phyloP scores from a whole-genome alignment of 2,113 vertebrate species.

The Urocolius indicus region DNA sequence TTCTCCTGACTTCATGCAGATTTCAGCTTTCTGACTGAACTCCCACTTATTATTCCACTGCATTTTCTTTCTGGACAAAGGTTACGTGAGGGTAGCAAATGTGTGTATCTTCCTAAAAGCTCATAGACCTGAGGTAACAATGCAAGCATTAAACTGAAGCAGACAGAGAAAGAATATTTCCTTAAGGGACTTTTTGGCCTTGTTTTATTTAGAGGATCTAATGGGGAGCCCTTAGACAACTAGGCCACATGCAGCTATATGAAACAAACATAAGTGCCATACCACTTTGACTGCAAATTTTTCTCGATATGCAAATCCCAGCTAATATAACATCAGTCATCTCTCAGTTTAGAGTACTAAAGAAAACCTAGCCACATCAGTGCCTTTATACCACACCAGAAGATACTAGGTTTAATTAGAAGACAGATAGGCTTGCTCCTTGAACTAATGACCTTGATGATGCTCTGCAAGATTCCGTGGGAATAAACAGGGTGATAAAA shows the following conservation, averaged over 20 bases:
- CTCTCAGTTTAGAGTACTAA: background rate
- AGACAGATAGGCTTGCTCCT: slow-evolving; percentile 3
- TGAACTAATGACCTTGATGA: slow-evolving; percentile 24
- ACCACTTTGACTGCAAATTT: background rate
- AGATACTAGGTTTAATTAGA: background rate
- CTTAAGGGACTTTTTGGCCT: background rate
- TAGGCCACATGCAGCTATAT: background rate
- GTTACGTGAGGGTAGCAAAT: background rate
- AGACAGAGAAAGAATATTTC: background rate
- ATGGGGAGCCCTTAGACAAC: background rate
- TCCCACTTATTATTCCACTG: background rate
- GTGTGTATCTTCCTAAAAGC: background rate
- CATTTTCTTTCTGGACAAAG: background rate
- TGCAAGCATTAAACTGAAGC: background rate
- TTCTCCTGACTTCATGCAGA: background rate
- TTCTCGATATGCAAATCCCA: background rate
- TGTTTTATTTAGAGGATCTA: background rate
- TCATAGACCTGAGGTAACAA: background rate
- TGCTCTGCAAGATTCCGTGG: background rate
- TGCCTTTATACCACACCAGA: slow-evolving; percentile 1
- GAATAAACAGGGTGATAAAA: slow-evolving; percentile 46
- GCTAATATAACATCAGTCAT: background rate
- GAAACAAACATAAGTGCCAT: background rate
- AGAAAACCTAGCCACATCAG: background rate
- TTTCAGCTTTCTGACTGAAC: background rate